Conservation (phyloP, 2,113 vertebrate species). For the Orientallactaga bullata region DNA sequence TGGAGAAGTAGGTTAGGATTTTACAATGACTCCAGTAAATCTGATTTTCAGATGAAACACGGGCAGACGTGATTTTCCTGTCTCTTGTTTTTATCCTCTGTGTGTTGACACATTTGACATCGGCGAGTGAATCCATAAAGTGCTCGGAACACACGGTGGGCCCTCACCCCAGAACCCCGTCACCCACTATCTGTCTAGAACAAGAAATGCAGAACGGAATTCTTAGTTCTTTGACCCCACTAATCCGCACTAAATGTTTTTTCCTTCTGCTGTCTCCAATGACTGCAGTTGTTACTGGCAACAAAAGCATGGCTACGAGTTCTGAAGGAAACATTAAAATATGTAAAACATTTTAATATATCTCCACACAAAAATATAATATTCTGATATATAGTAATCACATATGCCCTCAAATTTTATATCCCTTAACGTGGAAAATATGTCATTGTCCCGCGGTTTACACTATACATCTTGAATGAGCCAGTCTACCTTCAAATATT, state of each 20-base stretch:
- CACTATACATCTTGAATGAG: background rate
- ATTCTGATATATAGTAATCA: background rate
- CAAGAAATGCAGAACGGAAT: background rate
- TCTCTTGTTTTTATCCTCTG: background rate
- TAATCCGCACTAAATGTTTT: background rate
- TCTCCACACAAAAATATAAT: background rate
- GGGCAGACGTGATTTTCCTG: background rate
- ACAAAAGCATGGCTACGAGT: conserved; percentile 12
- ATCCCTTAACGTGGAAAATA: background rate
- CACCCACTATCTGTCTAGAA: background rate
- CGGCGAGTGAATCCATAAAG: background rate
- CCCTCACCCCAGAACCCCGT: background rate
- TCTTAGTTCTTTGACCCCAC: background rate
- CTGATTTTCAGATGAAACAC: background rate
- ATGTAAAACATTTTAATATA: conserved; percentile 7
- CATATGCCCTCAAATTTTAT: background rate
- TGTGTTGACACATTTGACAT: conserved; percentile 22
- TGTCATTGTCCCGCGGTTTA: background rate
- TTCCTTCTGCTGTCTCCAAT: background rate
- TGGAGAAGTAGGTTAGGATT: background rate
- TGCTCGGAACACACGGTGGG: background rate
- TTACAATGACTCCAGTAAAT: background rate
- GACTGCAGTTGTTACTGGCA: background rate
- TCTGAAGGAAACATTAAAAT: background rate
- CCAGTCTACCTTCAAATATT: background rate